Evolutionary conservation across 2,888 invertebrate genomes (phyloP).

Genomic region (Iphiclides podalirius): DNA sequence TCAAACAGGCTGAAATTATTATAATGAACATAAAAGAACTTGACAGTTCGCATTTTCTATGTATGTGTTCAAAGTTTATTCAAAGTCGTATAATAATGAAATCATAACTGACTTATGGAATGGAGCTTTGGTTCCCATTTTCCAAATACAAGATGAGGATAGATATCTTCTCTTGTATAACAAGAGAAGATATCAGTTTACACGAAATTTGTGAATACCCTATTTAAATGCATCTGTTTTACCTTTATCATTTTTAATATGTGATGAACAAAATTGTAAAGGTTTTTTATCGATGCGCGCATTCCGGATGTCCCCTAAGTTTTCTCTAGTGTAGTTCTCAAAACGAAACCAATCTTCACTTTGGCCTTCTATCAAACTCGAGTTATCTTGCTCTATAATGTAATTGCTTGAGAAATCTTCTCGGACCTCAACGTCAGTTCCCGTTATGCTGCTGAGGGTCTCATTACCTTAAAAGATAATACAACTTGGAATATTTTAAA

Average conservation of each 20-base stretch:
- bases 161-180: too few species aligned
- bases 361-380: slow-evolving; percentile 32
- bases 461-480: slow-evolving; percentile 11
- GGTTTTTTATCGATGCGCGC: not conserved
- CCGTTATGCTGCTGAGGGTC: slow-evolving; percentile 29
- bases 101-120: too few species aligned
- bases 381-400: slow-evolving; percentile 36
- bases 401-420: slow-evolving; percentile 40
- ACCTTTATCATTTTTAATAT: slow-evolving; percentile 11
- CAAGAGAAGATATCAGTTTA: not conserved
- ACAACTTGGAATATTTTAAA: not conserved
- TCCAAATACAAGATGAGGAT: too few species aligned
- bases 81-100: too few species aligned
- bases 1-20: too few species aligned
- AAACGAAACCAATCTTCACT: slow-evolving; percentile 30
- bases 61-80: too few species aligned
- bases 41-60: too few species aligned
- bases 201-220: not conserved
- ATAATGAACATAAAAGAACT: too few species aligned
- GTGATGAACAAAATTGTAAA: slow-evolving; percentile 3
- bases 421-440: slow-evolving; percentile 34
- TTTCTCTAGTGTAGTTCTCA: slow-evolving; percentile 6
- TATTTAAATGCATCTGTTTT: not conserved
- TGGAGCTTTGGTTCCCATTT: too few species aligned
- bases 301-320: not conserved